Evolutionary conservation across 2,888 invertebrate species (phyloP), one percentile per base, ranked within the genome.

Genomic region (Leucophora obtusa): DNA sequence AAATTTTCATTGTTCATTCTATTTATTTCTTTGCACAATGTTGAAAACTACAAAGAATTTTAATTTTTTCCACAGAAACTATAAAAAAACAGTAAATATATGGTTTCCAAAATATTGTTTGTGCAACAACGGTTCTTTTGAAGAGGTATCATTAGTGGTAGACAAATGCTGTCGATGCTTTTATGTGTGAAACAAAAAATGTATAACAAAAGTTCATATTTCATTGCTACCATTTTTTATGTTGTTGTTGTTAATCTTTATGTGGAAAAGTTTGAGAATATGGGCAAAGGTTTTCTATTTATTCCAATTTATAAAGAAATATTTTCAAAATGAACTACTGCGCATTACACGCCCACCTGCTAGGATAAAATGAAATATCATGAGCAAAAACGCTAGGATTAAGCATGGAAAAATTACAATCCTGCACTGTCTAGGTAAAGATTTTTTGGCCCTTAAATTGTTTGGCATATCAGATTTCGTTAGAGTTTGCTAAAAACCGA

Each of bases 111-210:
- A 47, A 50, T 50, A 33, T 21, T 33, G 58, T 58, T 73, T 51
- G 47, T 54, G 56, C 56, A 43, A 17, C 28, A 24, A 47, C 17
- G 43, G 50, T 56, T 72, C 28, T 38, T 53, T 63, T 28, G n/a
- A 33, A 68, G 58, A 60, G 60, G 38, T 14, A 18, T 68, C 15
- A 68, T 59, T 68, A 68, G 33, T 68, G 53, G 53, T 33, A 68
- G 59, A 60, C 53, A 54, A 74, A 74, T 74, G 33, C 60, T 60
- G 54, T 53, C 54, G 47, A 9, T 14, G 18, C 18, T 24, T 8
- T 9, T 7, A 47, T 50, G 15, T 35, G 15, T 24, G 43, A 9
- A 10, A 56, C 21, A 28, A 14, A 56, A 47, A 47, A 47, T n/a
- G 43, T 47, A 15, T 47, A n/a, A 47, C n/a, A 47, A 47, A 47